These are phyloP conservation scores for Lepidonotus clava DNA, from an alignment of 2,888 invertebrate genomes.

Conservation along the genomic window DNA sequence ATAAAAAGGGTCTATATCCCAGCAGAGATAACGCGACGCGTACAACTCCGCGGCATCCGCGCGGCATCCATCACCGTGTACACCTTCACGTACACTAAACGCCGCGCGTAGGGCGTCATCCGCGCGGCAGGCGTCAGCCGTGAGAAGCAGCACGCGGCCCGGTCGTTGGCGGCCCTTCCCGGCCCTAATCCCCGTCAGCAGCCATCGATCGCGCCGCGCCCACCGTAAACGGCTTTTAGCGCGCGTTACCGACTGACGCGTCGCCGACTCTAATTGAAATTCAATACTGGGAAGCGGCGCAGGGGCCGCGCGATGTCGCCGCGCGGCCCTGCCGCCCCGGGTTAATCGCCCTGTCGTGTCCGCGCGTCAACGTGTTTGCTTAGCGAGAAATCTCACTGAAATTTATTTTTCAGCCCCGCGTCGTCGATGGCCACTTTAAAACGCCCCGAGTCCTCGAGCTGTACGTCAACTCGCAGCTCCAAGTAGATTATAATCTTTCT, in stretches of 20 bases:
- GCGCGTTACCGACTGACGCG: not conserved
- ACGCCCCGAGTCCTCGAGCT: too few relatives aligned
- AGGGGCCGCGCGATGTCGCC: not conserved
- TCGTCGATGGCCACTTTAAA: too few relatives aligned
- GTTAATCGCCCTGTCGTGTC: not conserved
- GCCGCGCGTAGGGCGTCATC: not conserved
- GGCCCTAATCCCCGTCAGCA: constrained; percentile 16
- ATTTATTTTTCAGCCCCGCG: too few relatives aligned
- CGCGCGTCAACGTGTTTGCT: not conserved
- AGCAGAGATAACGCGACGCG: not conserved
- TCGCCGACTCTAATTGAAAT: constrained; percentile 30
- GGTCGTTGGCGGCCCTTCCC: not conserved
- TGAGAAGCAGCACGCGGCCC: not conserved
- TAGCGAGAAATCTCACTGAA: too few relatives aligned
- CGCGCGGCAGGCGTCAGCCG: not conserved
- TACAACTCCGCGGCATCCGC: not conserved
- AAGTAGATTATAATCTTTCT: too few relatives aligned
- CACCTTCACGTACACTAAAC: not conserved
- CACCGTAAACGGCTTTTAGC: constrained; percentile 30
- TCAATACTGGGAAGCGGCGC: constrained; percentile 5
- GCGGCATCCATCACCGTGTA: not conserved
- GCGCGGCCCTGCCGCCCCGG: not conserved
- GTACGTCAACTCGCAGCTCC: too few relatives aligned
- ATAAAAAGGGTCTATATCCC: too few relatives aligned
- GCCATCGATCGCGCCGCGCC: constrained; percentile 36